Base-by-base conservation (phyloP, 2,888 invertebrate species). In the Nomada fucata region DNA sequence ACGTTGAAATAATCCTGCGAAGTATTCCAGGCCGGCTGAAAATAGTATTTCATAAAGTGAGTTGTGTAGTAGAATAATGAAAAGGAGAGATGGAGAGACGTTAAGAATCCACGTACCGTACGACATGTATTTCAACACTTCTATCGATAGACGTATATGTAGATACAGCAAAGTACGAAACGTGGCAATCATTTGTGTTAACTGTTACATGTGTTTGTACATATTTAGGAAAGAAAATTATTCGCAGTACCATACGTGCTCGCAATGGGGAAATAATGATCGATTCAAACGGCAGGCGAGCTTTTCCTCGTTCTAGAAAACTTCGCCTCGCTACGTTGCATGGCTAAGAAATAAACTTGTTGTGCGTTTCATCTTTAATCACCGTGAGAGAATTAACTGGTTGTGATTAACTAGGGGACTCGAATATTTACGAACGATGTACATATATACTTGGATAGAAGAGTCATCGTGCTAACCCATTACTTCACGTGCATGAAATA, bases 341-440 rank as follows among this genome's bases (percentile, higher is more conserved):
- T 57, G 50, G n/a, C 23, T 15, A 36, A 20, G 50, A 23, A n/a
- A n/a, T 47, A 53, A 76, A 5, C n/a, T 50, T 15, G 42, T 42
- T 36, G 15, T 20, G 26, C 60, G 36, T 75, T 69, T 44, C 26
- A 50, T 50, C 52, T 53, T 20, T 7, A 67, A 75, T 75, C 57
- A 68, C 72, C 69, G 73, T 65, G 36, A 64, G 79, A 79, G 83
- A 83, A 88, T 88, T 87, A 74, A 85, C 67, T 70, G 88, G 85
- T 85, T 86, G 85, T 88, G 85, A 85, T 84, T 86, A 85, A 63
- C 57, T 76, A 75, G 72, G 29, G 29, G 61, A 79, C 55, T 42
- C 47, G 52, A 57, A 44, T 18, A 57, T 59, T 59, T 36, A 60
- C 9, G 69, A 11, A 47, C 15, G 18, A 52, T 55, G 29, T 13